Conservation (phyloP, 92 coral and sea anemone species). For the Ricordea florida region DNA sequence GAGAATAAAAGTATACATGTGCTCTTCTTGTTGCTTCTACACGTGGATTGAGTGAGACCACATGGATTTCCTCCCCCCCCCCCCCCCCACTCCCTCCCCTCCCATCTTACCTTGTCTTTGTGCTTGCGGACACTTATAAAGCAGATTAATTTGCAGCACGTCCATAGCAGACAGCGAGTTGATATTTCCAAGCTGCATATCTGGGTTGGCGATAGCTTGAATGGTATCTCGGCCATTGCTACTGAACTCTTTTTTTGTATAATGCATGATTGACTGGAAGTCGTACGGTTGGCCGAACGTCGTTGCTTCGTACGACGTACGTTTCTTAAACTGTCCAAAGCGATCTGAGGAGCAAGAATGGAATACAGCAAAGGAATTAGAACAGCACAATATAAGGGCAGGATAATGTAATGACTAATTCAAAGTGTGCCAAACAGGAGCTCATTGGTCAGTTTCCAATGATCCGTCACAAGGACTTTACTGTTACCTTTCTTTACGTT, state of each 20-base stretch:
- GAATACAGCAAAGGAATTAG: neutral
- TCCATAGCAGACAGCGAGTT: constrained; percentile 79
- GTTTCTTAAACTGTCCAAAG: constrained; percentile 58
- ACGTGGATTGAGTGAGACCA: too few relatives aligned
- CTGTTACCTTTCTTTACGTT: neutral
- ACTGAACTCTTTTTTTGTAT: constrained; percentile 86
- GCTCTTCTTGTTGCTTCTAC: too few relatives aligned
- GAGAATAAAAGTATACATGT: too few relatives aligned
- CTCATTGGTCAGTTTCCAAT: too few relatives aligned
- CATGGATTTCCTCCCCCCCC: too few relatives aligned
- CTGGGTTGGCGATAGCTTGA: constrained; percentile 73
- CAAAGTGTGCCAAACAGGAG: too few relatives aligned
- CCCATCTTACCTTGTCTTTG: constrained; percentile 29
- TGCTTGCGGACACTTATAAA: constrained; percentile 81
- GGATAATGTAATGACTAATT: too few relatives aligned
- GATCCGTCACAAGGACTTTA: too few relatives aligned
- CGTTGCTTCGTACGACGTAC: constrained; percentile 44
- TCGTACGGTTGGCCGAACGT: constrained; percentile 85
- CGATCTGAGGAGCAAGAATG: constrained; percentile 28
- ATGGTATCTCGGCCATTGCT: constrained; percentile 77
- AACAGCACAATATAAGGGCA: too few relatives aligned
- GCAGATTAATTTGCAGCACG: constrained; percentile 73
- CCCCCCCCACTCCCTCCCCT: too few relatives aligned
- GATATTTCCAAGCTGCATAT: constrained; percentile 77
- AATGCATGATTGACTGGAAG: constrained; percentile 93